Conservation (phyloP, 2,797 vertebrate genomes). For the Saxicola maurus region DNA sequence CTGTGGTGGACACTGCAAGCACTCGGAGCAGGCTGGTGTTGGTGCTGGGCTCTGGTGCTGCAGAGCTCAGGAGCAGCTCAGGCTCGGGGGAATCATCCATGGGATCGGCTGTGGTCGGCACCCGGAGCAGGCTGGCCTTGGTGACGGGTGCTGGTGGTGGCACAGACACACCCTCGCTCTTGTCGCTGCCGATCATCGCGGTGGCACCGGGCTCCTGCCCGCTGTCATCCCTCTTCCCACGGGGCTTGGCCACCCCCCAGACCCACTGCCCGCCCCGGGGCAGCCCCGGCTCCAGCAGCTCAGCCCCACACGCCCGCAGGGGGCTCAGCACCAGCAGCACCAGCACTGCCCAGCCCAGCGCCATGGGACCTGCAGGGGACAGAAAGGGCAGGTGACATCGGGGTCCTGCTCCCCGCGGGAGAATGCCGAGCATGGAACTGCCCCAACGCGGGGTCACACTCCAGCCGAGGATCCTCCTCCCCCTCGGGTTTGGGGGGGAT, state of each 20-base stretch:
- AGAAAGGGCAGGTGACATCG: not conserved
- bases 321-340: not conserved
- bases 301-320: fast-evolving
- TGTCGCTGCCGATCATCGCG: fast-evolving
- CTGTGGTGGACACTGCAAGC: fast-evolving
- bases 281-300: not conserved
- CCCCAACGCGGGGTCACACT: fast-evolving
- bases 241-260: not conserved
- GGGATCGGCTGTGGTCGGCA: fast-evolving
- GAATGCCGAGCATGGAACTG: not conserved
- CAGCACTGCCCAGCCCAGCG: fast-evolving
- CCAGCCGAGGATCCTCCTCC: not conserved
- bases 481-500: not conserved
- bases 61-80: not conserved
- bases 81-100: not conserved
- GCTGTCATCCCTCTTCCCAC: not conserved
- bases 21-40: fast-evolving
- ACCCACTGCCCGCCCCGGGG: not conserved
- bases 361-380: not conserved
- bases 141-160: fast-evolving
- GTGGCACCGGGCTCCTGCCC: not conserved
- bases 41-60: fast-evolving
- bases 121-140: fast-evolving
- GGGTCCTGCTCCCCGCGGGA: fast-evolving
- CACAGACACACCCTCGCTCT: fast-evolving